Conservation (phyloP, 2,797 vertebrate genomes). For the Xenentodon cancila region DNA sequence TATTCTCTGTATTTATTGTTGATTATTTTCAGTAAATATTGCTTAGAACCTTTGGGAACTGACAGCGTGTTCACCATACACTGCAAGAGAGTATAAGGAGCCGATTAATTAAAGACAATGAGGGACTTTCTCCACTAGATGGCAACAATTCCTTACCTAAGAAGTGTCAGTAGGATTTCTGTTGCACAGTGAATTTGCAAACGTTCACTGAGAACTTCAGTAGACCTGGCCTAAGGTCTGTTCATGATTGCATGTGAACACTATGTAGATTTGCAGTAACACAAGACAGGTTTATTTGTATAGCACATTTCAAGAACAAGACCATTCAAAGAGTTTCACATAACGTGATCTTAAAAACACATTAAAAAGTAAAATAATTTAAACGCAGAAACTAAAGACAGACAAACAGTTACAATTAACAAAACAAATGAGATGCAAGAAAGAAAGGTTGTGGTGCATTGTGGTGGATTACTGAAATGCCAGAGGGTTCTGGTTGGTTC, state of each 20-base stretch:
- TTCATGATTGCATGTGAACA: constrained; percentile 5
- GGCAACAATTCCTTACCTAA: constrained; percentile 31
- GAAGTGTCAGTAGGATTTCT: background rate
- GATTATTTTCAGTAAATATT: background rate
- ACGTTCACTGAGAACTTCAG: constrained; percentile 12
- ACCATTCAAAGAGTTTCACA: too few species aligned
- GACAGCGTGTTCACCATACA: background rate
- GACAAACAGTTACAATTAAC: too few species aligned
- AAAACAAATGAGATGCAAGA: too few species aligned
- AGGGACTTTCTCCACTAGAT: constrained; percentile 60
- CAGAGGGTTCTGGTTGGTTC: too few species aligned
- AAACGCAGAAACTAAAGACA: too few species aligned
- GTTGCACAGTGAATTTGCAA: constrained; percentile 12
- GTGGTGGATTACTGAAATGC: too few species aligned
- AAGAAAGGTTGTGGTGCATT: too few species aligned
- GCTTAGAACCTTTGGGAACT: background rate
- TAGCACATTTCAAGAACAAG: too few species aligned
- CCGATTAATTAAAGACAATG: background rate
- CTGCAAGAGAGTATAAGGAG: rapidly evolving
- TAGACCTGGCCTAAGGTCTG: constrained; percentile 1
- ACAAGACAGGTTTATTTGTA: too few species aligned
- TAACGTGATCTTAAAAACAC: too few species aligned
- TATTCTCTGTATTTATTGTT: background rate
- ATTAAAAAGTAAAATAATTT: too few species aligned
- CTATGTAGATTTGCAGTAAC: constrained; percentile 10